These are phyloP conservation scores for Heteromyza rotundicornis DNA, from an alignment of 2,888 invertebrate species.

Conservation along the genomic window DNA sequence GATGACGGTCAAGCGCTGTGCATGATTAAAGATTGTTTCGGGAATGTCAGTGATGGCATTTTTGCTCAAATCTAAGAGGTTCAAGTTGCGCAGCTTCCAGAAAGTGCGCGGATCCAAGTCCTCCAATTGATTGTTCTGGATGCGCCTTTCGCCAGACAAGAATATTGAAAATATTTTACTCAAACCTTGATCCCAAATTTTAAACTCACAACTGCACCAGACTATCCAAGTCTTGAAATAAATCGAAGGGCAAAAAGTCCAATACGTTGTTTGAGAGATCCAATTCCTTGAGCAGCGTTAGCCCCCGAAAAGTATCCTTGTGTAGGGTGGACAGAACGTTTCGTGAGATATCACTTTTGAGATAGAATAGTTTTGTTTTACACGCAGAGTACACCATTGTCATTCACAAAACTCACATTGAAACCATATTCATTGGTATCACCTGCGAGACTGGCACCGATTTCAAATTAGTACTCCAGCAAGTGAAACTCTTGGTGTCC, in stretches of 20 bases:
- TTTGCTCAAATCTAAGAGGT: conserved; percentile 69
- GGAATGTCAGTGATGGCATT: conserved; percentile 66
- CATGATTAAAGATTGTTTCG: conserved; percentile 65
- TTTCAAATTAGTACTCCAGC: conserved; percentile 68
- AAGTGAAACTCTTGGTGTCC: conserved; percentile 70
- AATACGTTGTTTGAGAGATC: conserved; percentile 74
- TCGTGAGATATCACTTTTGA: conserved; percentile 70
- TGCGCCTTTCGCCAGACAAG: conserved; percentile 61
- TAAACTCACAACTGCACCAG: conserved; percentile 67
- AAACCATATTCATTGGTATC: conserved; percentile 69
- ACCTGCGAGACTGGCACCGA: conserved; percentile 68
- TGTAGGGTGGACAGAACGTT: conserved; percentile 71
- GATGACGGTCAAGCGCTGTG: conserved; percentile 55
- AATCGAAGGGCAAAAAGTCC: conserved; percentile 67
- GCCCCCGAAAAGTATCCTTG: conserved; percentile 69
- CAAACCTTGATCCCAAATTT: neutral
- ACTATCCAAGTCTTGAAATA: conserved; percentile 68
- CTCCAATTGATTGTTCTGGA: conserved; percentile 68
- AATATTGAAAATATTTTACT: neutral
- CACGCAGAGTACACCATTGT: too few relatives aligned
- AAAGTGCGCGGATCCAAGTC: conserved; percentile 65
- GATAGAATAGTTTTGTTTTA: neutral
- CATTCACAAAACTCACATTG: conserved; percentile 63
- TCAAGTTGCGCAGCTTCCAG: conserved; percentile 65
- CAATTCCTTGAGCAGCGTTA: conserved; percentile 67